Evolutionary conservation across 1,140 invertebrate species (phyloP).

Genomic region (Cherax quadricarinatus): DNA sequence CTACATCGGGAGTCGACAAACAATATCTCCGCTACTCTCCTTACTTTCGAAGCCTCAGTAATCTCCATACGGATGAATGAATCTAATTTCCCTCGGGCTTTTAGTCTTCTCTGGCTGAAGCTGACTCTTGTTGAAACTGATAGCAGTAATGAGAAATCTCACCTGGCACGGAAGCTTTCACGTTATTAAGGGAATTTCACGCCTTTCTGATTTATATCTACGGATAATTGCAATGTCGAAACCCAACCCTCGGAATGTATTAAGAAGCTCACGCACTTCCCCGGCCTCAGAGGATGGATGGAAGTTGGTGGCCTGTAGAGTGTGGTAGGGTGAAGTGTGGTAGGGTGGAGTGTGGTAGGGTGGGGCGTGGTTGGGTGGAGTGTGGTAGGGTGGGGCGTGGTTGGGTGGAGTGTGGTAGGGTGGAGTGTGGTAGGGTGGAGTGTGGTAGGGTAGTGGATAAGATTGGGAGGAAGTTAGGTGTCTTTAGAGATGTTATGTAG

Average conservation of each 20-base stretch:
- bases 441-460: neutral
- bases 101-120: neutral
- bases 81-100: neutral
- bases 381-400: neutral
- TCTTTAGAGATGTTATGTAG: too few species aligned
- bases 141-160: neutral
- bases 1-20: too few species aligned
- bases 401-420: neutral
- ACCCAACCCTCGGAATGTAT: neutral
- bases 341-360: neutral
- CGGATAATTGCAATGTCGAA: neutral
- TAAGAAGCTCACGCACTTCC: neutral
- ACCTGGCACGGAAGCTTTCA: slow-evolving; percentile 7
- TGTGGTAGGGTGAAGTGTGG: neutral
- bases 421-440: too few species aligned
- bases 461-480: neutral
- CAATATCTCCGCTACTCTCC: neutral
- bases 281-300: neutral
- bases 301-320: neutral
- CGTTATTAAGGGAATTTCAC: neutral
- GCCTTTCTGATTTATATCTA: neutral
- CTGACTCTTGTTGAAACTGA: neutral
- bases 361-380: neutral
- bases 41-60: neutral
- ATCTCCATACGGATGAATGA: neutral